Percentiles rank a stretch among this genome's conserved stretches.
Evolutionary conservation across 2,797 vertebrate genomes (phyloP).

Genomic region (Prionace glauca): DNA sequence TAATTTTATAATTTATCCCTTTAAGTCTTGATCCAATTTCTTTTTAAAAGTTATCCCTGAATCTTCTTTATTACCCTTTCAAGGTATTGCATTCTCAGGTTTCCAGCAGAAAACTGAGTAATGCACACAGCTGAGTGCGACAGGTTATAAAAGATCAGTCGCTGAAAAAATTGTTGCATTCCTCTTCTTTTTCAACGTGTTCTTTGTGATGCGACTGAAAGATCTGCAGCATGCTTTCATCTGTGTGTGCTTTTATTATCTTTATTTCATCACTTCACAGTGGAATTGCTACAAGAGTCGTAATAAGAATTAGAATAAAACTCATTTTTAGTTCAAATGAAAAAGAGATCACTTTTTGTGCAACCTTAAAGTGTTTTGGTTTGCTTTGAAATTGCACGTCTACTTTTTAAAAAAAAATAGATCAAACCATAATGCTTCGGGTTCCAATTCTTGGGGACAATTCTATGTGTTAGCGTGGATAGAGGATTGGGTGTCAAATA

Average conservation of each 20-base stretch:
- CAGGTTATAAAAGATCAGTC: background rate
- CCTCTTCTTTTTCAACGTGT: too few relatives aligned
- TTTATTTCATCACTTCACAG: constrained; percentile 5
- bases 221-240: background rate
- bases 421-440: background rate
- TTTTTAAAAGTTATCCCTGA: background rate
- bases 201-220: background rate
- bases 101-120: background rate
- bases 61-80: background rate
- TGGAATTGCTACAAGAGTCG: background rate
- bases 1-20: background rate
- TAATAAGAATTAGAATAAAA: background rate
- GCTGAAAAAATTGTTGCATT: background rate
- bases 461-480: too few relatives aligned
- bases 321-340: background rate
- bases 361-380: too few relatives aligned
- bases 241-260: background rate
- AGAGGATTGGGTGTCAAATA: too few relatives aligned
- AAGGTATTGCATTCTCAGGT: background rate
- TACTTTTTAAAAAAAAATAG: background rate
- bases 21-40: background rate
- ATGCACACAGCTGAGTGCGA: background rate
- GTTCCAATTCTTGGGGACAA: background rate
- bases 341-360: background rate
- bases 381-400: constrained; percentile 5